These are phyloP conservation scores for Malacoctenus gilli DNA, from an alignment of 2,797 vertebrate species.

Conservation along the genomic window DNA sequence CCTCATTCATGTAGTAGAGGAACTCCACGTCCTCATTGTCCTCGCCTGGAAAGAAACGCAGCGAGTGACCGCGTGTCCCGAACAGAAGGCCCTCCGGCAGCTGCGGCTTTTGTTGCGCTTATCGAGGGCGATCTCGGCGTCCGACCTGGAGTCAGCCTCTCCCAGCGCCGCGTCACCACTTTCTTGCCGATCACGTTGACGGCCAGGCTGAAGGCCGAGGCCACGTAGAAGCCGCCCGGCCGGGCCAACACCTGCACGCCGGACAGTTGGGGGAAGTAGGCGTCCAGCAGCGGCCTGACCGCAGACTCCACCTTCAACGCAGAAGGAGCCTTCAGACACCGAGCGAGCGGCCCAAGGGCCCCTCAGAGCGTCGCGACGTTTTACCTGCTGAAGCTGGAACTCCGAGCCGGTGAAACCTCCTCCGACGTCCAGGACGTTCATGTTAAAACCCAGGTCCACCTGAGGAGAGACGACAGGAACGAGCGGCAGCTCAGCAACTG, in stretches of 20 bases:
- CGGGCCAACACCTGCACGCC: conserved; percentile 93
- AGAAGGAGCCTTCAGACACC: too few relatives aligned
- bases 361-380: not conserved
- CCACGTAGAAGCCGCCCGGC: conserved; percentile 92
- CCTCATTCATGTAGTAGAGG: conserved; percentile 96
- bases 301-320: conserved; percentile 86
- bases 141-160: conserved; percentile 84
- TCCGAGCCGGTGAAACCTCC: conserved; percentile 93
- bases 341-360: too few relatives aligned
- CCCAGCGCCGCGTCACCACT: conserved; percentile 82
- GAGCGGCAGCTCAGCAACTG: too few relatives aligned
- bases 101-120: too few relatives aligned
- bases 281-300: conserved; percentile 89
- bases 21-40: conserved; percentile 86
- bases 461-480: conserved; percentile 38
- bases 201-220: conserved; percentile 93
- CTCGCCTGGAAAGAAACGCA: too few relatives aligned
- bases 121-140: too few relatives aligned
- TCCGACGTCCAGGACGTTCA: conserved; percentile 95
- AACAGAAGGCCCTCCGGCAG: too few relatives aligned
- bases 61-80: too few relatives aligned
- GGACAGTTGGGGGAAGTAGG: conserved; percentile 91
- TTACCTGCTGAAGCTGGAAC: conserved; percentile 90
- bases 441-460: conserved; percentile 91
- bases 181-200: conserved; percentile 95